Evolutionary conservation across 1,140 invertebrate species (phyloP).

Genomic region (Melitaea cinxia): DNA sequence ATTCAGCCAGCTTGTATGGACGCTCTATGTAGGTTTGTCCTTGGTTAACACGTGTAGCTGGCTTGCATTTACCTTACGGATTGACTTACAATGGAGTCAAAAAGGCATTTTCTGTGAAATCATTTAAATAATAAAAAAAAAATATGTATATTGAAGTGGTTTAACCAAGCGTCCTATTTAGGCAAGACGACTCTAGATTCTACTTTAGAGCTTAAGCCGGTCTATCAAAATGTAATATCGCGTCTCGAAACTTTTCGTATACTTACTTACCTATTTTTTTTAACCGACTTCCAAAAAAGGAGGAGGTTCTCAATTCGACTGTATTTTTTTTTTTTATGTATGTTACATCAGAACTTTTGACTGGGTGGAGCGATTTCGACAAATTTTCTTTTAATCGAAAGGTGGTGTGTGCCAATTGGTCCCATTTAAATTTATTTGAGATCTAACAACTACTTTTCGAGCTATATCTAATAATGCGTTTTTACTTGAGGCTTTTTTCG

Average conservation of each 20-base stretch:
- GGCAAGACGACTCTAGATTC: neutral
- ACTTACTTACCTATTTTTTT: neutral
- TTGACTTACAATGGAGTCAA: constrained; percentile 34
- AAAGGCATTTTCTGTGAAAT: neutral
- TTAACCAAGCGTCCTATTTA: neutral
- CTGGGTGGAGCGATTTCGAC: too few relatives aligned
- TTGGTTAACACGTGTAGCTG: constrained; percentile 43
- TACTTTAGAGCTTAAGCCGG: neutral
- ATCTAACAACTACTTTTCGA: too few relatives aligned
- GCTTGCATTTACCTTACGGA: constrained; percentile 33
- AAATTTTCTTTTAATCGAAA: too few relatives aligned
- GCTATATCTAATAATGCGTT: too few relatives aligned
- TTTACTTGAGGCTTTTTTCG: too few relatives aligned
- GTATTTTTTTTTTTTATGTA: too few relatives aligned
- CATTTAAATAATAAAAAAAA: neutral
- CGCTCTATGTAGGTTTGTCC: constrained; percentile 39
- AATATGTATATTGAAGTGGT: neutral
- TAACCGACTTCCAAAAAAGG: too few relatives aligned
- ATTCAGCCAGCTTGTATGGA: constrained; percentile 31
- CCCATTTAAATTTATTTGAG: too few relatives aligned
- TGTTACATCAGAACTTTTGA: too few relatives aligned
- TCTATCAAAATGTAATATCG: neutral
- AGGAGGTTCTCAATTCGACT: too few relatives aligned
- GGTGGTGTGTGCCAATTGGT: too few relatives aligned
- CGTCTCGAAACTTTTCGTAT: neutral